Conservation (phyloP, 2,888 invertebrate species). For the Galeopsomyia nigrocyanea region DNA sequence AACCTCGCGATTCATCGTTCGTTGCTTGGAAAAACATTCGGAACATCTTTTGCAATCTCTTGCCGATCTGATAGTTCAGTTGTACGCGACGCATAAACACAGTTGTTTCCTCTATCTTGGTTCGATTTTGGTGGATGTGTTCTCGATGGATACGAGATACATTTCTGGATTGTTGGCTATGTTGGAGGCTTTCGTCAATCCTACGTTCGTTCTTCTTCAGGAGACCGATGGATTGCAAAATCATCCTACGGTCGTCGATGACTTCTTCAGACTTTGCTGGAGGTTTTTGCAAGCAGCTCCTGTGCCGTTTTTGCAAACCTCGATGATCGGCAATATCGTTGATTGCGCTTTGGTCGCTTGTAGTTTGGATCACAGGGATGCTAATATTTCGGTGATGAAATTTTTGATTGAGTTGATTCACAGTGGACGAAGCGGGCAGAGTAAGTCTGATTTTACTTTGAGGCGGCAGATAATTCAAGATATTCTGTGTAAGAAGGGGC, state of each 20-base stretch:
- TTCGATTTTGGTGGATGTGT: slow-evolving; percentile 92
- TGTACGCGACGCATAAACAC: slow-evolving; percentile 85
- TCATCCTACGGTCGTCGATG: slow-evolving; percentile 98
- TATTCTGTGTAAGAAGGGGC: slow-evolving; percentile 81
- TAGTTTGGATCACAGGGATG: slow-evolving; percentile 92
- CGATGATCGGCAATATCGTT: slow-evolving; percentile 81
- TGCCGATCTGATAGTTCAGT: slow-evolving; percentile 79
- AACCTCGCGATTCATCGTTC: slow-evolving; percentile 88
- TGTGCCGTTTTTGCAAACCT: slow-evolving; percentile 83
- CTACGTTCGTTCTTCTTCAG: slow-evolving; percentile 85
- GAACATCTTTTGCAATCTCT: slow-evolving; percentile 84
- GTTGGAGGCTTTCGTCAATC: slow-evolving; percentile 85
- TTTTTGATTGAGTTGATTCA: slow-evolving; percentile 89
- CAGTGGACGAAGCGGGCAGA: slow-evolving; percentile 72
- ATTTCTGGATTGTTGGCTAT: slow-evolving; percentile 86
- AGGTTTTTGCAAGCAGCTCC: slow-evolving; percentile 91
- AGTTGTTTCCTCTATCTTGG: slow-evolving; percentile 93
- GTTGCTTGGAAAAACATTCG: slow-evolving; percentile 86
- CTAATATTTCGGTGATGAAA: slow-evolving; percentile 96
- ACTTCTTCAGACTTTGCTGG: slow-evolving; percentile 87
- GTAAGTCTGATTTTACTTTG: slow-evolving; percentile 69
- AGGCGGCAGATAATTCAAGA: slow-evolving; percentile 71
- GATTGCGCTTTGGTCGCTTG: slow-evolving; percentile 87
- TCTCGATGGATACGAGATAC: slow-evolving; percentile 79
- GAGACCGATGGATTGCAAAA: slow-evolving; percentile 84